phyloP scores from a whole-genome alignment of 2,797 vertebrate species.

The Tiaroga cobitis region DNA sequence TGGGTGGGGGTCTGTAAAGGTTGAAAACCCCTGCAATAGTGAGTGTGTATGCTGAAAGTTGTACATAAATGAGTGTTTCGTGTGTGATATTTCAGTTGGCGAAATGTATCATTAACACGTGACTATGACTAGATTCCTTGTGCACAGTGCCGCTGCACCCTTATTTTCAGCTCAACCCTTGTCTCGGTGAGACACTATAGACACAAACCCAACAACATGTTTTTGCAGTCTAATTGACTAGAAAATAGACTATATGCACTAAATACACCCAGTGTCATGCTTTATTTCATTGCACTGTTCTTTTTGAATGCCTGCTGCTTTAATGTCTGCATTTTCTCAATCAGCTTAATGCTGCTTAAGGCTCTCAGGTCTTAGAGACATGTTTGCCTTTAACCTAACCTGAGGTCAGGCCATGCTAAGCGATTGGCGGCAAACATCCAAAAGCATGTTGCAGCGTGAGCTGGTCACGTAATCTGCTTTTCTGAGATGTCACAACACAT shows the following conservation, averaged over 20 bases:
- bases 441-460: conserved; percentile 71
- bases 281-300: conserved; percentile 4
- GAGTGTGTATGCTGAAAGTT: neutral
- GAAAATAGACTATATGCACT: neutral
- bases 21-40: neutral
- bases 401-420: conserved; percentile 36
- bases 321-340: conserved; percentile 40
- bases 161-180: neutral
- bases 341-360: conserved; percentile 48
- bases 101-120: neutral
- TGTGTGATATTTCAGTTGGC: neutral
- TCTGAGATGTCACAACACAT: conserved; percentile 20
- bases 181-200: neutral
- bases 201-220: neutral
- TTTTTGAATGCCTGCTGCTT: neutral
- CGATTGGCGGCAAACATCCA: conserved; percentile 58
- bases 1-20: neutral
- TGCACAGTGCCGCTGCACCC: neutral
- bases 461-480: conserved; percentile 72
- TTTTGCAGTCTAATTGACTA: neutral
- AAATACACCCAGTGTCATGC: conserved; percentile 7
- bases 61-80: neutral
- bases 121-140: neutral
- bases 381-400: conserved; percentile 50
- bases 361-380: conserved; percentile 45